Conservation (phyloP, 2,888 invertebrate species). For the Nycteola revayana region DNA sequence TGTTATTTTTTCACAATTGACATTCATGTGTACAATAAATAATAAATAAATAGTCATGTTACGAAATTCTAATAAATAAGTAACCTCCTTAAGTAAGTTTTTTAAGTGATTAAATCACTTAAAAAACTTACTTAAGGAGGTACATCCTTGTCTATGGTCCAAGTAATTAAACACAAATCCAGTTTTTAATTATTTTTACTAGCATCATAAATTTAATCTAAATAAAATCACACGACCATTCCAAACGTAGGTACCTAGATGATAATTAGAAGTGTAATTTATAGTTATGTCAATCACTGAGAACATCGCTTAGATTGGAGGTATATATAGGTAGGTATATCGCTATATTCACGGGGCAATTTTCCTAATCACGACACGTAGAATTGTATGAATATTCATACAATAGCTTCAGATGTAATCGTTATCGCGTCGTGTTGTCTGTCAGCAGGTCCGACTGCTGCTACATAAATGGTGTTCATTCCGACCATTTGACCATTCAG, state of each 20-base stretch:
- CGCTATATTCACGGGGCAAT: constrained; percentile 1
- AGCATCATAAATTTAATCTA: constrained; percentile 24
- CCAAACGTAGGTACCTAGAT: constrained; percentile 17
- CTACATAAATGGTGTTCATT: constrained; percentile 54
- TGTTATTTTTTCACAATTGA: too few species aligned
- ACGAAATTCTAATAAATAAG: too few species aligned
- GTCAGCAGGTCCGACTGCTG: constrained; percentile 30
- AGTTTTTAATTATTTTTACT: constrained; percentile 29
- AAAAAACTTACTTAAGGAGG: too few species aligned
- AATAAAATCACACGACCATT: constrained; percentile 26
- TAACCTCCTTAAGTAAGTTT: too few species aligned
- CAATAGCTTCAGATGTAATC: constrained; percentile 56
- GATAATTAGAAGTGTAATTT: constrained; percentile 31
- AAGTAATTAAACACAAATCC: constrained; percentile 6
- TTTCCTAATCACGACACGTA: constrained; percentile 42
- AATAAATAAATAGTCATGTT: too few species aligned
- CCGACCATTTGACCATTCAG: constrained; percentile 36
- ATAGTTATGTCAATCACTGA: constrained; percentile 13
- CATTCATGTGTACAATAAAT: too few species aligned
- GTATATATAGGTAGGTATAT: background rate
- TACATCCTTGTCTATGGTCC: too few species aligned
- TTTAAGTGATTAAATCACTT: too few species aligned
- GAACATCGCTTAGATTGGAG: background rate
- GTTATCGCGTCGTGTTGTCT: constrained; percentile 45
- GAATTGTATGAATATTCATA: constrained; percentile 60